A percentile compares a stretch with the other conserved stretches of the same genome.
These are phyloP conservation scores for Tenebrio molitor DNA, from an alignment of 1,140 invertebrate genomes.

Conservation along the genomic window DNA sequence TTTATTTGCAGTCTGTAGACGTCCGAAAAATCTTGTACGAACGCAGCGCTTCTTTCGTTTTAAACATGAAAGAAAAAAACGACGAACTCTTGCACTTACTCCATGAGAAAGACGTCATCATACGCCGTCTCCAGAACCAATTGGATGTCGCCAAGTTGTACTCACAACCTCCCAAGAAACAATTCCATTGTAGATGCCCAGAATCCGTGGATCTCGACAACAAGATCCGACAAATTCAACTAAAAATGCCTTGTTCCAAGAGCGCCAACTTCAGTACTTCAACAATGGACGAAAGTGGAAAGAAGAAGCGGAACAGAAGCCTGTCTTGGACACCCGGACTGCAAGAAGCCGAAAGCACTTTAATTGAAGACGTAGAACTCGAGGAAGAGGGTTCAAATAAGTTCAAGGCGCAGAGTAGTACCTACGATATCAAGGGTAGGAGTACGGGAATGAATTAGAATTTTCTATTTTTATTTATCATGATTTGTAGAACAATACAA, in stretches of 20 bases:
- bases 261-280: neutral
- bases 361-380: neutral
- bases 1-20: slow-evolving; percentile 9
- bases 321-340: neutral
- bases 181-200: neutral
- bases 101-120: slow-evolving; percentile 14
- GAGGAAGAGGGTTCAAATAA: neutral
- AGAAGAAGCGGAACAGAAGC: neutral
- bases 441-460: neutral
- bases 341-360: neutral
- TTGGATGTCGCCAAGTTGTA: slow-evolving; percentile 33
- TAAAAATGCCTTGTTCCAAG: neutral
- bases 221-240: slow-evolving; percentile 2
- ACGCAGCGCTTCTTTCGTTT: slow-evolving; percentile 21
- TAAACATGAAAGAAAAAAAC: slow-evolving; percentile 44
- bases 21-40: slow-evolving; percentile 36
- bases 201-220: slow-evolving; percentile 1
- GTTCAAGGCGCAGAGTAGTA: neutral
- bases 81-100: slow-evolving; percentile 30
- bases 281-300: neutral
- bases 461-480: neutral
- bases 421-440: neutral
- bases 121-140: slow-evolving; percentile 25
- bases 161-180: neutral
- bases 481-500: slow-evolving; percentile 16